Evolutionary conservation across 2,888 invertebrate genomes (phyloP).

Genomic region (Sinhomidia bicolor): DNA sequence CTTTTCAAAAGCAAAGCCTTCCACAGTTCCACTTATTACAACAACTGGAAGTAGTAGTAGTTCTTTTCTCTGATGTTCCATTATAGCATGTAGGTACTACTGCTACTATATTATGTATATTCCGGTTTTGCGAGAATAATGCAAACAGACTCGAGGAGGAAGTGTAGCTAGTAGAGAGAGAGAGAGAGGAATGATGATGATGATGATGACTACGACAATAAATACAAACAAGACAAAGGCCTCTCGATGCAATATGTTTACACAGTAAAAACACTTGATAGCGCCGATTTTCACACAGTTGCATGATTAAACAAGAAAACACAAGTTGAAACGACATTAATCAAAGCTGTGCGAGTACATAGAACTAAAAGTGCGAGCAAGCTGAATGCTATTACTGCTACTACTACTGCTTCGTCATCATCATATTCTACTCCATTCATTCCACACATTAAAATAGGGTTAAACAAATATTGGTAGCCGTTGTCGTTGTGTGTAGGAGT

Average conservation of each 20-base stretch:
- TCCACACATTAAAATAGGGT: conserved; percentile 41
- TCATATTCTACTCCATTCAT: conserved; percentile 1
- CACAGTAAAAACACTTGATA: conserved; percentile 40
- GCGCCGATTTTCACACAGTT: conserved; percentile 42
- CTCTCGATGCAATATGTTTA: conserved; percentile 26
- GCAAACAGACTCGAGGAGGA: conserved; percentile 15
- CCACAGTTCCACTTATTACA: too few species aligned
- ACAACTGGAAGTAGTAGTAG: too few species aligned
- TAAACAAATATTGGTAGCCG: conserved; percentile 53
- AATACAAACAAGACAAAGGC: conserved; percentile 38
- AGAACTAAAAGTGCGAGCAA: too few species aligned
- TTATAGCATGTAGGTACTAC: neutral
- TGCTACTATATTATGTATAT: neutral
- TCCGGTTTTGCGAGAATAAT: neutral
- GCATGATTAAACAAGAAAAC: conserved; percentile 58
- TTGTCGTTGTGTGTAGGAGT: conserved; percentile 32
- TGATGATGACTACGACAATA: conserved; percentile 1
- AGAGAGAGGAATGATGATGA: neutral
- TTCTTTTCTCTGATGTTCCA: neutral
- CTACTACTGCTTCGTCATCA: neutral
- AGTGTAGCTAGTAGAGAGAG: neutral
- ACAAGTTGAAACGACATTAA: conserved; percentile 46
- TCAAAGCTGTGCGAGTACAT: conserved; percentile 43
- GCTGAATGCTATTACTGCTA: too few species aligned
- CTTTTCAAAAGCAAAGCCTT: neutral